These are phyloP conservation scores for Pegoplata infirma DNA, from an alignment of 2,888 invertebrate species.

Conservation along the genomic window DNA sequence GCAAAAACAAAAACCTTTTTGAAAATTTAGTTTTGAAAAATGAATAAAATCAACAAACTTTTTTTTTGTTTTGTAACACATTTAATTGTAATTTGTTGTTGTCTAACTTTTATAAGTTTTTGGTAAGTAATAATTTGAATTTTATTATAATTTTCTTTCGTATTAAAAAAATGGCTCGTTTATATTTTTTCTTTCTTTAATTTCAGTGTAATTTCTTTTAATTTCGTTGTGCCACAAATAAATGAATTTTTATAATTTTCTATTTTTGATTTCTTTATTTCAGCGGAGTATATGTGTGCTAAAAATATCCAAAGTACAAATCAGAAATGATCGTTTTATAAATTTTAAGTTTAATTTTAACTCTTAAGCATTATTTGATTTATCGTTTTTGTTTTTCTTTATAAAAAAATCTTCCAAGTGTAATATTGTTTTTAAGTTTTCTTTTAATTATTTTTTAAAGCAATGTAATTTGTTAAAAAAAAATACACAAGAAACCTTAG, in stretches of 20 bases:
- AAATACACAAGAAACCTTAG: constrained; percentile 29
- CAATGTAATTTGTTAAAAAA: constrained; percentile 31
- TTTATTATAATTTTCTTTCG: constrained; percentile 34
- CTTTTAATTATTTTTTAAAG: constrained; percentile 12
- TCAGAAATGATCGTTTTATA: constrained; percentile 18
- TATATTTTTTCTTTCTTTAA: constrained; percentile 48
- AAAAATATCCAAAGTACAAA: constrained; percentile 45
- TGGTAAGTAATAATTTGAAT: constrained; percentile 62
- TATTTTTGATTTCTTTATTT: constrained; percentile 7
- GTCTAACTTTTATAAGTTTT: constrained; percentile 56
- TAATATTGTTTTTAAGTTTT: constrained; percentile 30
- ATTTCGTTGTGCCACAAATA: constrained; percentile 49
- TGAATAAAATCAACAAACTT: constrained; percentile 29
- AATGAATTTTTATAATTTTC: constrained; percentile 5
- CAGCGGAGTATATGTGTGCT: constrained; percentile 55
- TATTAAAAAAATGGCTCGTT: constrained; percentile 51
- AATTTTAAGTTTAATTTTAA: constrained; percentile 50
- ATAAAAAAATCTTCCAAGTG: constrained; percentile 31
- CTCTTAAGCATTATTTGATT: constrained; percentile 40
- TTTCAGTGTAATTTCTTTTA: constrained; percentile 60
- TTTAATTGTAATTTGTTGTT: constrained; percentile 59
- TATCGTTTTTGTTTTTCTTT: neutral
- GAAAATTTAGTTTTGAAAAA: neutral
- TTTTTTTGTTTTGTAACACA: constrained; percentile 55
- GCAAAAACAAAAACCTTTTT: constrained; percentile 1